Conservation (phyloP, 1,140 invertebrate species). For the Gerris buenoi region DNA sequence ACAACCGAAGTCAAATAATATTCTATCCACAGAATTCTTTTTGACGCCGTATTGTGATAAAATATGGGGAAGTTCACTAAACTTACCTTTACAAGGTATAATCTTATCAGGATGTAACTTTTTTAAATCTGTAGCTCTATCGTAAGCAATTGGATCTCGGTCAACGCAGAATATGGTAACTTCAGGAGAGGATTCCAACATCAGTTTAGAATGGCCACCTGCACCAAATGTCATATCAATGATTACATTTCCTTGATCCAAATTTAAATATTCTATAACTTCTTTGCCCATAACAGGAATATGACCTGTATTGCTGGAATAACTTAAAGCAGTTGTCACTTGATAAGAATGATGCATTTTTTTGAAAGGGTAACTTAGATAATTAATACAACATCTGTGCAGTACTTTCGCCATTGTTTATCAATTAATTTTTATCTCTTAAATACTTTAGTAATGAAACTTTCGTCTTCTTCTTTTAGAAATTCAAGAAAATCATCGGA, state of each 20-base stretch:
- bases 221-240: conserved; percentile 90
- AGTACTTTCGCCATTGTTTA: neutral
- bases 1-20: conserved; percentile 87
- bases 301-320: conserved; percentile 31
- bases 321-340: too few relatives aligned
- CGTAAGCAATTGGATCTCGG: conserved; percentile 64
- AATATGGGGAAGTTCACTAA: conserved; percentile 67
- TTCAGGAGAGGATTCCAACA: conserved; percentile 38
- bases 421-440: conserved; percentile 4
- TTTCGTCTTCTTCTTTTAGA: conserved; percentile 15
- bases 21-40: conserved; percentile 59
- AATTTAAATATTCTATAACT: conserved; percentile 49
- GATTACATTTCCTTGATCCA: conserved; percentile 40
- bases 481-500: conserved; percentile 49
- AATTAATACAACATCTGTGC: neutral
- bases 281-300: conserved; percentile 55
- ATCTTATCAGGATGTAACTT: conserved; percentile 50
- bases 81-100: conserved; percentile 63
- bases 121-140: conserved; percentile 45
- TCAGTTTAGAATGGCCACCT: conserved; percentile 63
- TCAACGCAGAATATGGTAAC: conserved; percentile 65
- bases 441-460: conserved; percentile 10
- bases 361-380: neutral
- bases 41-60: conserved; percentile 41
- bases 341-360: too few relatives aligned